A percentile compares a stretch with the other conserved stretches of the same genome.
phyloP scores from a whole-genome alignment of 2,888 invertebrate genomes.

The Oligia latruncula region DNA sequence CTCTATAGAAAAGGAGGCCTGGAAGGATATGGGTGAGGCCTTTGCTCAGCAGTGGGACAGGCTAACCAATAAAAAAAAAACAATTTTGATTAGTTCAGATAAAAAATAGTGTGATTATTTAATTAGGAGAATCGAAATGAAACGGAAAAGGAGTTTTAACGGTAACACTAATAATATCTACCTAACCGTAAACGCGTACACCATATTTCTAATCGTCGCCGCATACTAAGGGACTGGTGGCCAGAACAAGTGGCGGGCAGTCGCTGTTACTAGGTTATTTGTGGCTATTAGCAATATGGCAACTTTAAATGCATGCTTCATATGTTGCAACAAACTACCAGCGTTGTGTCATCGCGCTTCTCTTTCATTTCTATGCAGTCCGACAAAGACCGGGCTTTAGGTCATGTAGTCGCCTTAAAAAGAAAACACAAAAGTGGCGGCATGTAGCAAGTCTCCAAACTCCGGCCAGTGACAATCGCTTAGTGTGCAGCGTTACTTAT shows the following conservation, averaged over 20 bases:
- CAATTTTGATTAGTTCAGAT: too few relatives aligned
- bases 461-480: not conserved
- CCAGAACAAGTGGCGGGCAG: not conserved
- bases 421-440: too few relatives aligned
- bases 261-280: not conserved
- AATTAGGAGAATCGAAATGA: not conserved
- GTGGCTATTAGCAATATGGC: not conserved
- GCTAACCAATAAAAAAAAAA: too few relatives aligned
- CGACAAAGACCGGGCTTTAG: too few relatives aligned
- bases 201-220: not conserved
- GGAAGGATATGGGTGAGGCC: too few relatives aligned
- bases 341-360: too few relatives aligned
- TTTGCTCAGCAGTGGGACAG: too few relatives aligned
- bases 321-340: too few relatives aligned
- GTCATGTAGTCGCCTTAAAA: too few relatives aligned
- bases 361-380: too few relatives aligned
- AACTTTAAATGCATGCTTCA: not conserved
- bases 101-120: too few relatives aligned
- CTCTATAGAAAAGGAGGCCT: too few relatives aligned
- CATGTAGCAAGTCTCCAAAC: not conserved
- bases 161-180: not conserved
- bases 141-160: not conserved
- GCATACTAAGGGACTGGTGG: not conserved
- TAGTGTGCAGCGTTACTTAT: conserved; percentile 2
- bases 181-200: not conserved